These are phyloP conservation scores for Schizopygopsis malacanthus DNA, from an alignment of 2,797 vertebrate genomes.

Conservation along the genomic window DNA sequence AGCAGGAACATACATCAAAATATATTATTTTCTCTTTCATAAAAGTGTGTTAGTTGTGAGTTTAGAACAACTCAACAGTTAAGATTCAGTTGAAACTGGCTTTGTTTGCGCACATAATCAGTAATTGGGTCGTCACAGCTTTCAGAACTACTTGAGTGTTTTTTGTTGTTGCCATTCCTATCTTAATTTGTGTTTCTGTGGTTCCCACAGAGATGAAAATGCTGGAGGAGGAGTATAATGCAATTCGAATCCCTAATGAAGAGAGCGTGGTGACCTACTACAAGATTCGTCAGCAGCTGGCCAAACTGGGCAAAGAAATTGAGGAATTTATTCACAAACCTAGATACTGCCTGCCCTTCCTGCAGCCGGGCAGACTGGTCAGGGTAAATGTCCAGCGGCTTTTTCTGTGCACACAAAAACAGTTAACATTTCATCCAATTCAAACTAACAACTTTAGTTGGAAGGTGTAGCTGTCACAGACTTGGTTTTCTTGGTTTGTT, in stretches of 20 bases:
- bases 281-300: slow-evolving; percentile 95
- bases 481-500: background rate
- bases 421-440: background rate
- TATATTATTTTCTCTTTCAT: background rate
- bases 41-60: background rate
- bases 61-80: background rate
- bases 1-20: background rate
- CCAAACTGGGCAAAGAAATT: slow-evolving; percentile 92
- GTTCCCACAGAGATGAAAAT: slow-evolving; percentile 85
- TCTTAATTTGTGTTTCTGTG: slow-evolving; percentile 5
- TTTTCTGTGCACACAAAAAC: background rate
- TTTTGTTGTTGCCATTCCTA: background rate
- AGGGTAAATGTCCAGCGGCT: slow-evolving; percentile 77
- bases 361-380: slow-evolving; percentile 93
- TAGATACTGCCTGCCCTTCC: slow-evolving; percentile 94
- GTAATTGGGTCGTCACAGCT: background rate
- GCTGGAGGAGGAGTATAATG: slow-evolving; percentile 90
- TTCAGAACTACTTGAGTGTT: background rate
- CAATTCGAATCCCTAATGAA: slow-evolving; percentile 93
- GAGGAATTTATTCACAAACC: slow-evolving; percentile 95
- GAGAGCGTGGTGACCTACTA: slow-evolving; percentile 93
- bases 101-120: background rate
- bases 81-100: background rate
- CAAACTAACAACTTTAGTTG: background rate
- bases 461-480: background rate